Conservation (phyloP, 2,888 invertebrate genomes). For the Suillia variegata region DNA sequence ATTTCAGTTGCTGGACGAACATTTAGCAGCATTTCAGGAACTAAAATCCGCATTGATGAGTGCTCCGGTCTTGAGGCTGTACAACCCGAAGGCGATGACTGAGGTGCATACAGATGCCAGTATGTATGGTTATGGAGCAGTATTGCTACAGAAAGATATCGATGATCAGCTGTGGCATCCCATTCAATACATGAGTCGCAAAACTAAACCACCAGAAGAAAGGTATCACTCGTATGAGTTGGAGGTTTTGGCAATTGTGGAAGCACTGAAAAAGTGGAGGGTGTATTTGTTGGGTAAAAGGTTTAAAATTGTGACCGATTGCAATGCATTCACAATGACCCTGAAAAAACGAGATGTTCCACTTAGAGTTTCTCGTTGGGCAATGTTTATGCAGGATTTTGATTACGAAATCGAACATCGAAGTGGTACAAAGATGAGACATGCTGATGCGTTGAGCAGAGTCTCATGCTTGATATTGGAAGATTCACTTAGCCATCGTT, state of each 20-base stretch:
- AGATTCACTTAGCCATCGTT: conserved; percentile 17
- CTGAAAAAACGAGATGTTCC: conserved; percentile 27
- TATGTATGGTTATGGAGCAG: conserved; percentile 31
- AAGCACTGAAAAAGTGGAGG: conserved; percentile 37
- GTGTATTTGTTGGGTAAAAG: conserved; percentile 24
- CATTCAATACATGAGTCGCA: conserved; percentile 26
- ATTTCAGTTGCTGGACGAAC: conserved; percentile 22
- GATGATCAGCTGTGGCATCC: conserved; percentile 25
- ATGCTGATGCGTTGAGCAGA: conserved; percentile 28
- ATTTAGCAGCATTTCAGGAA: conserved; percentile 22
- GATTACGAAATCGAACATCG: conserved; percentile 27
- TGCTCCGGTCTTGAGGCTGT: conserved; percentile 31
- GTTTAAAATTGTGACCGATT: conserved; percentile 29
- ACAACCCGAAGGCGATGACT: conserved; percentile 24
- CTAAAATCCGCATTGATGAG: conserved; percentile 20
- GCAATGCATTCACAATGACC: conserved; percentile 29
- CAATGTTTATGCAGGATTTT: conserved; percentile 27
- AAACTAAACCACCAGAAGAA: conserved; percentile 24
- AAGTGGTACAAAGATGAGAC: conserved; percentile 24
- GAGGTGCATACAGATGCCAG: conserved; percentile 34
- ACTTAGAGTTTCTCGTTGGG: conserved; percentile 24
- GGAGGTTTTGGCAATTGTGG: conserved; percentile 38
- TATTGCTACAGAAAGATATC: conserved; percentile 29
- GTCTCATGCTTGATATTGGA: conserved; percentile 20
- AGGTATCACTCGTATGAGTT: conserved; percentile 37